These are phyloP conservation scores for Eolophus roseicapilla DNA, from an alignment of 2,113 vertebrate species.

Conservation along the genomic window DNA sequence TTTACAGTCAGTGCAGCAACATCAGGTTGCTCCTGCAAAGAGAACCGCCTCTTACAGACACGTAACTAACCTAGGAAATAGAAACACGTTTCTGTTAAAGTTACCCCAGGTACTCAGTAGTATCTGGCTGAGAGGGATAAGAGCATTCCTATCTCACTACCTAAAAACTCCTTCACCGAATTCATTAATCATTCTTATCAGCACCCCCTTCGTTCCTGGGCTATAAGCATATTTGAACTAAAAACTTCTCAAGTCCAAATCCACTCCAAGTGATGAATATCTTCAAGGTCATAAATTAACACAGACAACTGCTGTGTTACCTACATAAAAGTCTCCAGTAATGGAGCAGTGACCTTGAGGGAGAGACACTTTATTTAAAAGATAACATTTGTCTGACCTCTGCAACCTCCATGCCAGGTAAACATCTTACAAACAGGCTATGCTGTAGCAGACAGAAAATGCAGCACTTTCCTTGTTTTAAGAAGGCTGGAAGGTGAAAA, in stretches of 20 bases:
- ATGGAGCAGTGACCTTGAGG: neutral
- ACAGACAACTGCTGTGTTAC: neutral
- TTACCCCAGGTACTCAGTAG: neutral
- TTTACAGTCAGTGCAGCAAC: neutral
- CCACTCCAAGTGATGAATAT: neutral
- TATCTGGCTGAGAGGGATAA: neutral
- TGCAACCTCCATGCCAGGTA: neutral
- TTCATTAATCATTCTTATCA: neutral
- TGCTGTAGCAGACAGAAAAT: neutral
- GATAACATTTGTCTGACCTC: neutral
- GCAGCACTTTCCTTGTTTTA: neutral
- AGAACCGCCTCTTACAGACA: neutral
- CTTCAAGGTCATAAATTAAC: neutral
- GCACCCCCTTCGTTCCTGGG: neutral
- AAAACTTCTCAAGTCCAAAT: constrained; percentile 13
- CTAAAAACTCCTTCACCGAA: neutral
- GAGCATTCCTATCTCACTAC: neutral
- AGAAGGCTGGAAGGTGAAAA: neutral
- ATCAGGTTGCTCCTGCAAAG: neutral
- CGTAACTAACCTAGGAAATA: neutral
- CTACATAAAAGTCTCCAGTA: neutral
- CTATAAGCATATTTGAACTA: neutral
- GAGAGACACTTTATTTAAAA: neutral
- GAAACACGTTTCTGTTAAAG: neutral
- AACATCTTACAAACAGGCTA: neutral